Base-by-base conservation (phyloP, 2,888 invertebrate species). In the Mimachlamys varia region DNA sequence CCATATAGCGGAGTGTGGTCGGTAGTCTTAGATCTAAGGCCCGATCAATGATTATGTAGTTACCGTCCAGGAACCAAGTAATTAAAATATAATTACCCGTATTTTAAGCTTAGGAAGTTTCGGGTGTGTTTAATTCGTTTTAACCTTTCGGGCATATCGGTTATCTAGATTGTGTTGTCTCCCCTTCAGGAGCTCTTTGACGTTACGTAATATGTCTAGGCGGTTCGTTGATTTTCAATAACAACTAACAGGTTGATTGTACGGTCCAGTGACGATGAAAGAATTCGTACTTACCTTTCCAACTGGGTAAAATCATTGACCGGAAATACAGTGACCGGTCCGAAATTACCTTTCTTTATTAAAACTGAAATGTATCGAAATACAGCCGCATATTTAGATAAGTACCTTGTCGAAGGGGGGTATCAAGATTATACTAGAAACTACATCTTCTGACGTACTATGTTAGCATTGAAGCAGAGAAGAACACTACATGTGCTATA, bases 61-160 rank as follows among this genome's bases (percentile, higher is more conserved):
- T 76, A 76, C 76, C 76, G 76, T 27, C 27, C 76, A 76, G 76
- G 76, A 76, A 76, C 76, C 76, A 33, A 22, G 27, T 76, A 76
- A 76, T 76, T 76, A 76, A 76, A 76, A 76, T 76, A 76, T 76
- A 76, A 76, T 76, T 76, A 76, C 76, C 76, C 33, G 76, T 76
- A 76, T 76, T 76, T 76, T 76, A 27, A 33, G 76, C 76, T 76
- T 76, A 76, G 76, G 22, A 33, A 33, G 27, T 76, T 76, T 76
- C 33, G 22, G 12, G 27, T 15, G 76, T 12, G 76, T 76, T 76
- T 76, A 76, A 76, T 76, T 76, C 76, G 13, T 76, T 19, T 33
- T 76, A 76, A 33, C 76, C 76, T 76, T 76, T 76, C 76, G 76
- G 76, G 76, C 76, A 27, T 76, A 33, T 33, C 76, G 19, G 76